These are phyloP conservation scores for Anableps anableps DNA, from an alignment of 2,797 vertebrate genomes.

Conservation along the genomic window DNA sequence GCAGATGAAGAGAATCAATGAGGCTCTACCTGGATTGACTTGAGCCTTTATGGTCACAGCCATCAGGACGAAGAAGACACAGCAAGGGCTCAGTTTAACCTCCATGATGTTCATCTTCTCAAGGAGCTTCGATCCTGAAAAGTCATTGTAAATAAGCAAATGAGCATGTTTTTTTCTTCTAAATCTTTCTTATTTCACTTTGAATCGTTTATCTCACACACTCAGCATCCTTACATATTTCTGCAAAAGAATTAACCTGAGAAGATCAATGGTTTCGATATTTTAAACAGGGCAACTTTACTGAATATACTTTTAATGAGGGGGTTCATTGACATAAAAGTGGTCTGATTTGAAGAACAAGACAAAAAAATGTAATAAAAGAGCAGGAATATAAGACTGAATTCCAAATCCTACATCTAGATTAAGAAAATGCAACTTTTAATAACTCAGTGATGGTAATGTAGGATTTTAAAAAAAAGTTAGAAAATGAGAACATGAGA, in stretches of 20 bases:
- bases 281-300: neutral
- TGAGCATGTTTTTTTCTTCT: neutral
- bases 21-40: constrained; percentile 82
- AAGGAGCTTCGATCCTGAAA: constrained; percentile 43
- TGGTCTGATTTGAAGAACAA: too few relatives aligned
- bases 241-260: neutral
- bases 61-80: constrained; percentile 62
- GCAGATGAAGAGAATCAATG: neutral
- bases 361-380: neutral
- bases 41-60: constrained; percentile 65
- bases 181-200: neutral
- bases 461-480: neutral
- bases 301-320: neutral
- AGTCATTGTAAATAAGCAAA: constrained; percentile 9
- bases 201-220: neutral
- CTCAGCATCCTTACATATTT: neutral
- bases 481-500: too few relatives aligned
- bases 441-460: neutral
- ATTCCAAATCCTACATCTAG: neutral
- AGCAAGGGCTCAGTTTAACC: constrained; percentile 41
- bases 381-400: neutral
- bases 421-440: neutral
- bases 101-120: constrained; percentile 56
- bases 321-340: too few relatives aligned
- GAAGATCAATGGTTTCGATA: neutral